These are phyloP conservation scores for Theodoxus fluviatilis DNA, from an alignment of 2,888 invertebrate species.

Conservation along the genomic window DNA sequence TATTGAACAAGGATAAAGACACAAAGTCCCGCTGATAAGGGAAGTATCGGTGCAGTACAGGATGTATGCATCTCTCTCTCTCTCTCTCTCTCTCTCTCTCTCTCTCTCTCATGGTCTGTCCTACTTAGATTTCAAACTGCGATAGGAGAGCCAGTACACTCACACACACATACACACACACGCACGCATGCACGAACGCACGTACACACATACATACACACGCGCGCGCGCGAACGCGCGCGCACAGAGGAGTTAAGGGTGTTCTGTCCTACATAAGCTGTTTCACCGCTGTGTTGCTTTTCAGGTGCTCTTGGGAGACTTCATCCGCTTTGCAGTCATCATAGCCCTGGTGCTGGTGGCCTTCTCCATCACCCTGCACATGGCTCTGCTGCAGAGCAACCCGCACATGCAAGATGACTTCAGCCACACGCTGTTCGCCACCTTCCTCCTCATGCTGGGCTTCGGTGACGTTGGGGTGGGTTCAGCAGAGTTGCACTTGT, in stretches of 20 bases:
- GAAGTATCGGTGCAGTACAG: background rate
- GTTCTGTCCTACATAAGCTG: too few species aligned
- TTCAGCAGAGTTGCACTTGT: too few species aligned
- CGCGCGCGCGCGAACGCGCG: too few species aligned
- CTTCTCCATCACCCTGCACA: conserved; percentile 50
- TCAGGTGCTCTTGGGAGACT: background rate
- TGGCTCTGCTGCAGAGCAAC: conserved; percentile 39
- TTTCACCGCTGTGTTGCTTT: too few species aligned
- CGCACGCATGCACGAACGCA: too few species aligned
- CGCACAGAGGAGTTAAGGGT: too few species aligned
- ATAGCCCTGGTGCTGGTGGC: conserved; percentile 42
- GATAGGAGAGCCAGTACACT: too few species aligned
- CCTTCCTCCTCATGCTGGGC: conserved; percentile 51
- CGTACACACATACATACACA: too few species aligned
- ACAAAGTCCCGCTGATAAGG: background rate
- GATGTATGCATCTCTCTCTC: background rate
- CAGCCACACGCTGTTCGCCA: conserved; percentile 40
- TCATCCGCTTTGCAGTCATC: conserved; percentile 38
- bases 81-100: background rate
- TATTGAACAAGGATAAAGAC: background rate
- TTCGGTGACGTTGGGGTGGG: conserved; percentile 37
- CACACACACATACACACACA: too few species aligned
- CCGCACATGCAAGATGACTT: conserved; percentile 33
- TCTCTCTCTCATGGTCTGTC: conserved; percentile 5
- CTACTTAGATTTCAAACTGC: too few species aligned